Evolutionary conservation across 2,113 vertebrate genomes (phyloP).

Genomic region (Macquaria ambigua): DNA sequence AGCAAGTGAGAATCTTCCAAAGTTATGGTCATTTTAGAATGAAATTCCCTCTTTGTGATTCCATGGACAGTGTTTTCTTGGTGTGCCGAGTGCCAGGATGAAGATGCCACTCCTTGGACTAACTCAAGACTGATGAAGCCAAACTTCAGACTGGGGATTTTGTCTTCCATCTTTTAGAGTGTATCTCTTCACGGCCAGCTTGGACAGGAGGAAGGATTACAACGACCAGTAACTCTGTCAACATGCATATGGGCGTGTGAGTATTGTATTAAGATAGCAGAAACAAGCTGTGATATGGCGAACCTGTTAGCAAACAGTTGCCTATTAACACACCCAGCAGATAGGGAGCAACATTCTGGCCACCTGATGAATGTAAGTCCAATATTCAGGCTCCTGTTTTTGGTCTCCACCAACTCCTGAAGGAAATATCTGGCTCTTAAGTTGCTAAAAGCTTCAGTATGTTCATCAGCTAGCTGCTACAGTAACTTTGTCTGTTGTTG

Average conservation of each 20-base stretch:
- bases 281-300: not conserved
- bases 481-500: not conserved
- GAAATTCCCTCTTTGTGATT: not conserved
- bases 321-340: not conserved
- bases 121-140: not conserved
- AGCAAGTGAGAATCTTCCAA: not conserved
- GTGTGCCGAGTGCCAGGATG: not conserved
- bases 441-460: not conserved
- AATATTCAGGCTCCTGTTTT: not conserved
- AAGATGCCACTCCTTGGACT: not conserved
- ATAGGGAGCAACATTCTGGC: not conserved
- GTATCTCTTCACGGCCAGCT: not conserved
- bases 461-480: not conserved
- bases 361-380: not conserved
- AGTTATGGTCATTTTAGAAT: not conserved
- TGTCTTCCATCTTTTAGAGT: not conserved
- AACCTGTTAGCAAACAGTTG: not conserved
- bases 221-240: not conserved
- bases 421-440: conserved; percentile 1
- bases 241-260: not conserved
- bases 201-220: not conserved
- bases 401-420: not conserved
- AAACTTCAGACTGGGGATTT: not conserved
- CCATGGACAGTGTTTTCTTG: not conserved
- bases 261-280: too few relatives aligned